phyloP scores from a whole-genome alignment of 2,888 invertebrate species.

The Cinara cedri region DNA sequence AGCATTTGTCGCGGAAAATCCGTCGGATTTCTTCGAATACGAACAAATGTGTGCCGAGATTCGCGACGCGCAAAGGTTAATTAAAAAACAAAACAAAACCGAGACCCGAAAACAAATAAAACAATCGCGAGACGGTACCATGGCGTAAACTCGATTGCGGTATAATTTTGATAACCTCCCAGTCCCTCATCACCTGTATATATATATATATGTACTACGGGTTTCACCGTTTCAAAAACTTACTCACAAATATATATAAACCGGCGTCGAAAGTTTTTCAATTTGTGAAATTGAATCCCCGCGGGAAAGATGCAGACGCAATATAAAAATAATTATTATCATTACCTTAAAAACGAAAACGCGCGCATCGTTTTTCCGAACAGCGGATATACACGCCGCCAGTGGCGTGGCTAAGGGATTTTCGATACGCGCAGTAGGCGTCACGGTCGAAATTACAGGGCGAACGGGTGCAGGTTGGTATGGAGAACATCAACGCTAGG shows the following conservation, averaged over 20 bases:
- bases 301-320: background rate
- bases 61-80: background rate
- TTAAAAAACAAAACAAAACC: background rate
- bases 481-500: too few relatives aligned
- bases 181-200: background rate
- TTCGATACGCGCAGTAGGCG: too few relatives aligned
- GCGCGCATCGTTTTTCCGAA: background rate
- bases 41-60: background rate
- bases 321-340: constrained; percentile 25
- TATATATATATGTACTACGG: background rate
- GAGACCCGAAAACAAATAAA: background rate
- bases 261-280: constrained; percentile 35
- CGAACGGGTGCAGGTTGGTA: too few relatives aligned
- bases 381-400: too few relatives aligned
- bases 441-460: too few relatives aligned
- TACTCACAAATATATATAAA: background rate
- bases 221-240: constrained; percentile 1
- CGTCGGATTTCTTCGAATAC: background rate
- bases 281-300: constrained; percentile 22
- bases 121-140: background rate
- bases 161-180: background rate
- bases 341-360: constrained; percentile 7
- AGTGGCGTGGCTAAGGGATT: too few relatives aligned
- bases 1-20: background rate
- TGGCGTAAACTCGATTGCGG: background rate